Percentiles rank a stretch among this genome's conserved stretches.
phyloP scores from a whole-genome alignment of 2,113 vertebrate species.

The Cyphomyrus discorhynchus region DNA sequence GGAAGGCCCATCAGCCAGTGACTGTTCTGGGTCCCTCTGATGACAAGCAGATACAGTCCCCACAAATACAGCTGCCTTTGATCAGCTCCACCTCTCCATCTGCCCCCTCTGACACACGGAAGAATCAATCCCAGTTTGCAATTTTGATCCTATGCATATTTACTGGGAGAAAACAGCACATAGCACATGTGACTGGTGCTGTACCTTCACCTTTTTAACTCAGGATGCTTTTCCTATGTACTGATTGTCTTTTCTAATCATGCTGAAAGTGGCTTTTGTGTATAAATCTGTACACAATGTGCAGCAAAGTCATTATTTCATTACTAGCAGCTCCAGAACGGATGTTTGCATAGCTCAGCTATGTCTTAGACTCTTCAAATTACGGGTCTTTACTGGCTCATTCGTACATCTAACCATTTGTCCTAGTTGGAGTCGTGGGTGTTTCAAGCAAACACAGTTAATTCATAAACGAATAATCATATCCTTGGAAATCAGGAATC shows the following conservation, averaged over 20 bases:
- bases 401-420: background rate
- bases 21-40: background rate
- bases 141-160: background rate
- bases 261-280: background rate
- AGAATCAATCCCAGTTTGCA: background rate
- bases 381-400: background rate
- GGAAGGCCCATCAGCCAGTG: background rate
- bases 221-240: background rate
- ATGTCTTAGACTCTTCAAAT: background rate
- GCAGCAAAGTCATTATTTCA: background rate
- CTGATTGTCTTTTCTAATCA: background rate
- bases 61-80: background rate
- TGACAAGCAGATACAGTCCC: background rate
- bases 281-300: background rate
- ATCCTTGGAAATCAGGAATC: background rate
- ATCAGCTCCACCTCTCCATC: background rate
- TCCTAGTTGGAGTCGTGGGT: background rate
- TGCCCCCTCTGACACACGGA: background rate
- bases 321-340: background rate
- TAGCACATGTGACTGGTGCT: background rate
- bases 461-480: background rate
- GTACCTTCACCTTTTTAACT: background rate
- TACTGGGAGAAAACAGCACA: background rate
- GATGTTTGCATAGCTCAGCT: constrained; percentile 15
- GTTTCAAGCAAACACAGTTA: background rate